Evolutionary conservation across 1,140 invertebrate species (phyloP).

Genomic region (Rhysida immarginata): DNA sequence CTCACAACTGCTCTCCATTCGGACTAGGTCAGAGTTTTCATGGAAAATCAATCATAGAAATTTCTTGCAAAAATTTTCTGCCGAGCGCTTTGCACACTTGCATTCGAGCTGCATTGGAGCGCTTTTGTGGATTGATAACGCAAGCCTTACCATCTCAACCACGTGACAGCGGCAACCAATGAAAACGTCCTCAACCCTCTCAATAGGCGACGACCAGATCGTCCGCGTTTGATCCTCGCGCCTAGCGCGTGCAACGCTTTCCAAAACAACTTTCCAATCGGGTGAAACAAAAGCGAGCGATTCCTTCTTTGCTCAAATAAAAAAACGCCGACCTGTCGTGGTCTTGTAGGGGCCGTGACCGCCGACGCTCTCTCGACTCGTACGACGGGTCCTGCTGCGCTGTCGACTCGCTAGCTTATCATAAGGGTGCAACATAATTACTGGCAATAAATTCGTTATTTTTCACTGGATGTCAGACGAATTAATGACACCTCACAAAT

Average conservation of each 20-base stretch:
- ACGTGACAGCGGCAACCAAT: slow-evolving; percentile 20
- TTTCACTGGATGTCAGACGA: slow-evolving; percentile 12
- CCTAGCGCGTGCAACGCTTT: neutral
- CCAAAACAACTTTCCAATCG: neutral
- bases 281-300: slow-evolving; percentile 1
- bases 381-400: neutral
- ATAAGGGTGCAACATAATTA: slow-evolving; percentile 8
- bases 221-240: slow-evolving; percentile 6
- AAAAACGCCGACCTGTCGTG: too few species aligned
- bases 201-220: slow-evolving; percentile 8
- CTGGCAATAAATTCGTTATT: slow-evolving; percentile 13
- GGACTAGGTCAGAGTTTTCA: slow-evolving; percentile 1
- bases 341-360: too few species aligned
- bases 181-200: slow-evolving; percentile 12
- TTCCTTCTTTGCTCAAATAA: too few species aligned
- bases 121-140: slow-evolving; percentile 18
- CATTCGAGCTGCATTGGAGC: slow-evolving; percentile 10
- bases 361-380: too few species aligned
- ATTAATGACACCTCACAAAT: slow-evolving; percentile 14
- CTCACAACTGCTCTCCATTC: slow-evolving; percentile 35
- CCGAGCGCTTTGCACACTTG: slow-evolving; percentile 5
- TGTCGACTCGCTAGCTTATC: neutral
- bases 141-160: slow-evolving; percentile 20
- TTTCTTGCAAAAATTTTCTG: slow-evolving; percentile 1
- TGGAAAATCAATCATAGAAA: neutral